Percentiles rank a stretch among this genome's conserved stretches.
phyloP scores from a whole-genome alignment of 2,888 invertebrate species.

The Bombylius major region DNA sequence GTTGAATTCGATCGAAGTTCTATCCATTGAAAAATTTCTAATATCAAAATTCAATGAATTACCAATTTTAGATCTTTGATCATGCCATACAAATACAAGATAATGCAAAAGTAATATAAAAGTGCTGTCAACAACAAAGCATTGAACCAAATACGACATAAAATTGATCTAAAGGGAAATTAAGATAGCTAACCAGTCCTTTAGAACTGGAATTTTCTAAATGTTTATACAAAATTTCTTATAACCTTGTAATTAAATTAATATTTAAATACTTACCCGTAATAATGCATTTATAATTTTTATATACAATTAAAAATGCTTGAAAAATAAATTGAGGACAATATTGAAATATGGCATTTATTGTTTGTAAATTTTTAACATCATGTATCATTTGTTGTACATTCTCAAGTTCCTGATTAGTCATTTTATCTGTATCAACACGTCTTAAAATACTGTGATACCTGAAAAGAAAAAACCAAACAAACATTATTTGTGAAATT shows the following conservation, averaged over 20 bases:
- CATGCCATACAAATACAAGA: no score
- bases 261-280: conserved; percentile 9
- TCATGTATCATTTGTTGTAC: conserved; percentile 12
- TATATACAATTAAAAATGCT: conserved; percentile 14
- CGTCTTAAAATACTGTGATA: conserved; percentile 13
- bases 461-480: conserved; percentile 9
- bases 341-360: conserved; percentile 16
- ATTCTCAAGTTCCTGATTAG: conserved; percentile 10
- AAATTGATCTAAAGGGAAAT: no score
- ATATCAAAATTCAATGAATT: no score
- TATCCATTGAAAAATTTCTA: no score
- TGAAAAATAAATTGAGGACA: conserved; percentile 17
- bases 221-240: neutral
- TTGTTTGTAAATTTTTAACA: conserved; percentile 13
- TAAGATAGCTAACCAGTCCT: no score
- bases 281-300: conserved; percentile 15
- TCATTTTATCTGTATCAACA: conserved; percentile 14
- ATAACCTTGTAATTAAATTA: no score
- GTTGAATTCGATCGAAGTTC: no score
- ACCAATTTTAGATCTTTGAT: no score
- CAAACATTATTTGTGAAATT: neutral
- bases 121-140: no score
- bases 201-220: no score
- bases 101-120: no score
- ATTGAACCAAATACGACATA: no score